Evolutionary conservation across 1,140 invertebrate species (phyloP), one percentile per base, ranked within the genome.

Genomic region (Calosoma granatense): DNA sequence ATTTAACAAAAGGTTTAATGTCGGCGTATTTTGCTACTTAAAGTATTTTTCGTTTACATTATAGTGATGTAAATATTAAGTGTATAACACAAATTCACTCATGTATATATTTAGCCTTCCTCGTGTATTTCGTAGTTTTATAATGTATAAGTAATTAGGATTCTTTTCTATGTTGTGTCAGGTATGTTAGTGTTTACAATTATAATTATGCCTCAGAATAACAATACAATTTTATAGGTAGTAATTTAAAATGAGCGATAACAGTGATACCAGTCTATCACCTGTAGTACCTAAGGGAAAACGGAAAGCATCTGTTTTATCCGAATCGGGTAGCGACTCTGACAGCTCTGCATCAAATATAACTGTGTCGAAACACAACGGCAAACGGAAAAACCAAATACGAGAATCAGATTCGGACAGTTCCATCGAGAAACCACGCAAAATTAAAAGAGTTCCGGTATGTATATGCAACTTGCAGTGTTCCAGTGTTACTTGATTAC

Each of bases 401-500:
- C 43, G 53, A 20, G 39, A 39, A 12, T 59, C 59, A 3, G 65
- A 65, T 43, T 65, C 65, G 20, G 64, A 65, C 41, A 61, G 58
- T 57, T 62, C 61, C 0, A 60, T 63, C 19, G 55, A 60, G 47
- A 22, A 64, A 39, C 47, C 36, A 2, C 54, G 55, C 20, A 60
- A 59, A 60, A 63, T 57, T 22, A 66, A 61, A 60, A 58, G 61
- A 54, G 53, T 67, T 53, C 54, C 41, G 56, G 67, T 67, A 67
- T 53, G 65, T 63, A n/a, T 11, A 59, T 60, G 20, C 36, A 17
- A 20, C 26, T 36, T 36, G 26, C 6, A 36, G 26, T n/a, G n/a
- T n/a, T n/a, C n/a, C n/a, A n/a, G n/a, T n/a, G n/a, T n/a, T n/a
- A n/a, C n/a, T n/a, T n/a, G n/a, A n/a, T n/a, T n/a, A n/a, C n/a